Conservation (phyloP, 2,797 vertebrate species). For the Mareca strepera region DNA sequence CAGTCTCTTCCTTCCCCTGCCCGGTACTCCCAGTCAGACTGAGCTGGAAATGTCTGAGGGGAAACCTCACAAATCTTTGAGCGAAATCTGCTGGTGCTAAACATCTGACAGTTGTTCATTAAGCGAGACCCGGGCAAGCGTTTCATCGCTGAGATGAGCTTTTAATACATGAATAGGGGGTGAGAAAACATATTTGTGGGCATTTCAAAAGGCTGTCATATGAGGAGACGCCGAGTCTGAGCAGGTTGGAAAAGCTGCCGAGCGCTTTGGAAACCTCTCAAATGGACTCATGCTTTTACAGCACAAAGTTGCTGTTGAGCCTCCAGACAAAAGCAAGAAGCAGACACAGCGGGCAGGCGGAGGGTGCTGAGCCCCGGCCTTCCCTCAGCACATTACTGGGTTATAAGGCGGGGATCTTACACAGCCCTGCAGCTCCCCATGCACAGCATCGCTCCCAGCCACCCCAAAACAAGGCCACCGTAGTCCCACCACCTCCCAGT, state of each 20-base stretch:
- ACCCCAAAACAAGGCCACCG: rapidly evolving
- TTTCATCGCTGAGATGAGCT: constrained; percentile 49
- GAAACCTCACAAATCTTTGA: constrained; percentile 26
- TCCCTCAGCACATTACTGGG: not conserved
- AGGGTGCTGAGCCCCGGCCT: rapidly evolving
- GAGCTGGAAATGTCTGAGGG: constrained; percentile 33
- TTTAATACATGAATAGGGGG: constrained; percentile 64
- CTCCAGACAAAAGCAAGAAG: not conserved
- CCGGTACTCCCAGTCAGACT: constrained; percentile 21
- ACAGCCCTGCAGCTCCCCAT: not conserved
- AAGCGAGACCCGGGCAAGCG: not conserved
- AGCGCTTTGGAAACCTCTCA: constrained; percentile 39
- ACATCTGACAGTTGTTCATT: constrained; percentile 48
- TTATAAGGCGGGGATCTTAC: not conserved
- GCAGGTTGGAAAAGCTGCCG: constrained; percentile 36
- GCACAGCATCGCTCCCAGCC: not conserved
- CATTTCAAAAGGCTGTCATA: constrained; percentile 62
- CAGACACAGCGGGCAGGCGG: not conserved
- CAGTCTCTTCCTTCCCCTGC: constrained; percentile 49
- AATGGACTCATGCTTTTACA: not conserved
- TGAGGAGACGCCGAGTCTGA: constrained; percentile 59
- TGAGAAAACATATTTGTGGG: constrained; percentile 43
- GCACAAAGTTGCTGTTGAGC: not conserved
- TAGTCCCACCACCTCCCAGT: not conserved
- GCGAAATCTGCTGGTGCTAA: constrained; percentile 36